phyloP scores from a whole-genome alignment of 2,113 vertebrate genomes.

The Notechis scutatus region DNA sequence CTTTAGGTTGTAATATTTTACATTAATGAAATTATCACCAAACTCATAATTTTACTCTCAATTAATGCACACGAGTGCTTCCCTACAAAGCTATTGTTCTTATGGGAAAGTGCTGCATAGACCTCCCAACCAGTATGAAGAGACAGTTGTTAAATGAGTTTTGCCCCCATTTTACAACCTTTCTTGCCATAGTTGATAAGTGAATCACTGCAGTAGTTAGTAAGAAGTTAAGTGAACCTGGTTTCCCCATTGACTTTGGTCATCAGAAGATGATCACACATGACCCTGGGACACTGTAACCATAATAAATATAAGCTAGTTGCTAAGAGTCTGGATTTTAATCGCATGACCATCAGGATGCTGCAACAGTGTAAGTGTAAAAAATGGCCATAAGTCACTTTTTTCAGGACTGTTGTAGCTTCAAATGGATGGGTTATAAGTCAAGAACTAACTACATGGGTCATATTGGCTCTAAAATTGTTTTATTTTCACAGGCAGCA shows the following conservation, averaged over 20 bases:
- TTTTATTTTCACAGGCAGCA: background rate
- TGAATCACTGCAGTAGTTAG: background rate
- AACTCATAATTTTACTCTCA: background rate
- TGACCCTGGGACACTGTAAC: background rate
- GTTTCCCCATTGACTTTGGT: background rate
- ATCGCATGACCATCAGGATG: background rate
- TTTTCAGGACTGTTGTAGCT: background rate
- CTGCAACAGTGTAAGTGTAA: background rate
- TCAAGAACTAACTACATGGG: background rate
- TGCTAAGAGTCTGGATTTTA: background rate
- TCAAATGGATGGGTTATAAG: background rate
- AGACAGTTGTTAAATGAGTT: background rate
- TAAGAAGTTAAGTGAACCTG: background rate
- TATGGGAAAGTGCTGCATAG: background rate
- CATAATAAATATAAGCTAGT: background rate
- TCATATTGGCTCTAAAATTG: background rate
- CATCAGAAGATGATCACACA: background rate
- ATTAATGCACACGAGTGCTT: background rate
- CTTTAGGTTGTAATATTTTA: background rate
- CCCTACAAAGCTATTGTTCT: background rate
- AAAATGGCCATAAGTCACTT: background rate
- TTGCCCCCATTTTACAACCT: background rate
- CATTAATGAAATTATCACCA: background rate
- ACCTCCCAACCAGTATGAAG: background rate
- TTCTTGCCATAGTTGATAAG: background rate